Evolutionary conservation across 2,113 vertebrate genomes (phyloP), one percentile per base, ranked within the genome.

Genomic region (Pungitius pungitius): DNA sequence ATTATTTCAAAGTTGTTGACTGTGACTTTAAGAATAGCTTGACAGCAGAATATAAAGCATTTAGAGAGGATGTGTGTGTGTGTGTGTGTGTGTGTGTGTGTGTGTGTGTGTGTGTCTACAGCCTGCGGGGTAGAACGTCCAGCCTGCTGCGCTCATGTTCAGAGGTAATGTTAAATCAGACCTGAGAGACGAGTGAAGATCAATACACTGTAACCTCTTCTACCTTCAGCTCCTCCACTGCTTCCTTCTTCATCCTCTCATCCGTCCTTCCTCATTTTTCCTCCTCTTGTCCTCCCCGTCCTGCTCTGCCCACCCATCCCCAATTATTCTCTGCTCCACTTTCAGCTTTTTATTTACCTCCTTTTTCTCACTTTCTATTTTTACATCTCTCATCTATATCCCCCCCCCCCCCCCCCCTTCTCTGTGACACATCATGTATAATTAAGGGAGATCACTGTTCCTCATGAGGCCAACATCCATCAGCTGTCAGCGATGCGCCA

Each of bases 381-480:
- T 74, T 75, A 61, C 37, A 58, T 69, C 54, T 61, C 58, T 69
- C 72, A 61, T 85, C 65, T 37, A 59, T 80, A 61, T 77, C 61
- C 26, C n/a, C 58, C 59, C 47, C 26, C 35, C 26, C 49, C 24
- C 57, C 40, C 61, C 54, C 66, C 52, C 74, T 70, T 85, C 82
- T 91, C 86, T 67, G 82, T 91, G 84, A 88, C 84, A 84, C 70
- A 42, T 81, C 89, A 91, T 93, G 83, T 89, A 90, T 91, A 88
- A 92, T 92, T 92, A 85, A 93, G 54, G 45, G 66, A 55, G 84
- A 92, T 90, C 85, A 85, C 83, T 90, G 83, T 85, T 87, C 87
- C 83, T 86, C 83, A 78, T 85, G 81, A 81, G 80, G 76, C 82
- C 77, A 69, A 87, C 85, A 87, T 90, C 84, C 81, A 65, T 92